A percentile compares a stretch with the other conserved stretches of the same genome.
These are phyloP conservation scores for Autographa pulchrina DNA, from an alignment of 2,888 invertebrate species.

Conservation along the genomic window DNA sequence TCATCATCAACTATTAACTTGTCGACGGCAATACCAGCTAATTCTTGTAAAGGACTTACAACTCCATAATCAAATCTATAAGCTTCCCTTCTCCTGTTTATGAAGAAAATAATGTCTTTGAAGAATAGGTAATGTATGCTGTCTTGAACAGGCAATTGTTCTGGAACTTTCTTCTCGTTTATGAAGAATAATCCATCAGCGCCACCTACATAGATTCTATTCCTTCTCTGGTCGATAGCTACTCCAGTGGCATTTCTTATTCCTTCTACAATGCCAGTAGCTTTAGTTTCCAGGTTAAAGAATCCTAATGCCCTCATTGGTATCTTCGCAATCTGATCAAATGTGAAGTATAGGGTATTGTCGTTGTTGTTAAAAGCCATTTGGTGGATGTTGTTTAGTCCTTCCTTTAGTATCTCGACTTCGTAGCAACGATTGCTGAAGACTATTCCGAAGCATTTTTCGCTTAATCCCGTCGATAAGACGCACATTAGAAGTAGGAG, in stretches of 20 bases:
- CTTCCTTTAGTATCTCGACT: constrained; percentile 78
- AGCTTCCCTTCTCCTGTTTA: constrained; percentile 72
- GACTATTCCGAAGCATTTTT: constrained; percentile 74
- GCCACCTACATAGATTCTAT: constrained; percentile 78
- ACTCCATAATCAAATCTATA: constrained; percentile 76
- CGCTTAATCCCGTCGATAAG: constrained; percentile 59
- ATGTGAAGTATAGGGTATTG: constrained; percentile 79
- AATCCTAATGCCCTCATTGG: constrained; percentile 72
- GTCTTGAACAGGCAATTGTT: constrained; percentile 75
- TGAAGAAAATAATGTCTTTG: constrained; percentile 76
- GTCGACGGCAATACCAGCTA: constrained; percentile 70
- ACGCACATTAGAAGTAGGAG: constrained; percentile 56
- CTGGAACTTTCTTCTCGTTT: constrained; percentile 72
- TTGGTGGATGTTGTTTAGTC: constrained; percentile 75
- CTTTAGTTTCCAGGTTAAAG: constrained; percentile 68
- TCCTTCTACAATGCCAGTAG: constrained; percentile 72
- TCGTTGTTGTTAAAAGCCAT: constrained; percentile 75
- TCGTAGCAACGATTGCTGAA: constrained; percentile 77
- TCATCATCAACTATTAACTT: constrained; percentile 78
- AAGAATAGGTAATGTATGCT: constrained; percentile 74
- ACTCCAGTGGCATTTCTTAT: constrained; percentile 80
- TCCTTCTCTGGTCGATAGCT: constrained; percentile 74
- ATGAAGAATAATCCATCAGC: constrained; percentile 77
- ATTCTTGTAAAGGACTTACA: constrained; percentile 68
- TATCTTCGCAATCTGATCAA: constrained; percentile 69